A percentile compares a stretch with the other conserved stretches of the same genome.
Conservation (phyloP, 2,888 invertebrate species). For the Orchesellides sinensis region DNA sequence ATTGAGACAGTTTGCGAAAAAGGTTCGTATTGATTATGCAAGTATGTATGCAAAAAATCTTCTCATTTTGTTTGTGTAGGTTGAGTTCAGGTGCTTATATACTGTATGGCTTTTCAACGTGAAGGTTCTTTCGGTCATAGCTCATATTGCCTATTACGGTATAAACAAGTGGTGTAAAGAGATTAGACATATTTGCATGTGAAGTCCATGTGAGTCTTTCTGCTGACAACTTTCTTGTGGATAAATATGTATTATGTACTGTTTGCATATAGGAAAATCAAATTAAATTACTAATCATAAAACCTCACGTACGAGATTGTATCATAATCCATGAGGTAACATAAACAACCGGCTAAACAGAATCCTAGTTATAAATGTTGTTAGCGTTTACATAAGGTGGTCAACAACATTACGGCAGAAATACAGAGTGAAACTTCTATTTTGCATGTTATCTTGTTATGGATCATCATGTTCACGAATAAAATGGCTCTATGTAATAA, state of each 20-base stretch:
- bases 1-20: too few relatives aligned
- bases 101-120: background rate
- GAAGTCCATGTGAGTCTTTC: background rate
- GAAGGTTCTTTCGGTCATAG: slow-evolving; percentile 8
- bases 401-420: too few relatives aligned
- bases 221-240: background rate
- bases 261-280: slow-evolving; percentile 18
- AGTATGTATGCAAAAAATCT: too few relatives aligned
- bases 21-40: background rate
- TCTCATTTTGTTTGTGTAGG: background rate
- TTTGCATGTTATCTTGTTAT: too few relatives aligned
- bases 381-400: too few relatives aligned
- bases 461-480: too few relatives aligned
- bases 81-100: slow-evolving; percentile 6
- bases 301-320: slow-evolving; percentile 52
- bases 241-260: background rate
- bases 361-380: too few relatives aligned
- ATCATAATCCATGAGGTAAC: slow-evolving; percentile 38
- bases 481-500: too few relatives aligned
- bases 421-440: too few relatives aligned
- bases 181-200: too few relatives aligned
- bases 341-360: slow-evolving; percentile 36
- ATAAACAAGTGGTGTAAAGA: slow-evolving; percentile 1
- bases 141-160: slow-evolving; percentile 5
- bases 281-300: slow-evolving; percentile 49